Conservation (phyloP, 2,113 vertebrate species). For the Sula dactylatra region DNA sequence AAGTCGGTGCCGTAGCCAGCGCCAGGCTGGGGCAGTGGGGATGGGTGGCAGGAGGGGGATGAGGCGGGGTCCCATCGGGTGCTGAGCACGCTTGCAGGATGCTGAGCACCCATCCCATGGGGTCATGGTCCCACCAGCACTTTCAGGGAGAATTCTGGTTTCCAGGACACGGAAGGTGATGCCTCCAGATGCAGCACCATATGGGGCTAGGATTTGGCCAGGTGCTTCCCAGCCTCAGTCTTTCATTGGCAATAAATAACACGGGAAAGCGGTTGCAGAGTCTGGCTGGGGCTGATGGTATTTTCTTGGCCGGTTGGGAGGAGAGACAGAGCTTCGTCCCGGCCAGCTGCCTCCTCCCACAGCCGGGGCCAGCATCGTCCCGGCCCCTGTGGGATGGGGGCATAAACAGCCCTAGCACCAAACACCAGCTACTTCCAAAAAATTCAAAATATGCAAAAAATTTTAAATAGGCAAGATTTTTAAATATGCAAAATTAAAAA, state of each 20-base stretch:
- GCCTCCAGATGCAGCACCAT: neutral
- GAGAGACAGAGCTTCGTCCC: neutral
- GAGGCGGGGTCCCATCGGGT: accelerated
- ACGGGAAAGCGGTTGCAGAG: accelerated
- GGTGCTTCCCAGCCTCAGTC: accelerated
- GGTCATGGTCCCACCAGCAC: accelerated
- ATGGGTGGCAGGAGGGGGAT: neutral
- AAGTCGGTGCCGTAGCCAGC: accelerated
- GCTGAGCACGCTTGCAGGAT: neutral
- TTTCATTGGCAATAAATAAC: accelerated
- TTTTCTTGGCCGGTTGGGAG: neutral
- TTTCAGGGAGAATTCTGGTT: neutral
- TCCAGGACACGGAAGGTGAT: accelerated
- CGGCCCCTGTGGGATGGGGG: accelerated
- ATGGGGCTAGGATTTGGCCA: neutral
- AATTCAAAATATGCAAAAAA: neutral
- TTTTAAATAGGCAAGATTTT: no score
- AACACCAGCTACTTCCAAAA: neutral
- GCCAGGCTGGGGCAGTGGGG: neutral
- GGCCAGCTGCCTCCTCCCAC: neutral
- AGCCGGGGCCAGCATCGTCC: neutral
- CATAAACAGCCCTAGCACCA: neutral
- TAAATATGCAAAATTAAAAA: no score
- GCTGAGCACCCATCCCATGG: neutral
- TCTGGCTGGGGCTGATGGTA: accelerated